Base-by-base conservation (phyloP, 2,797 vertebrate species). In the Oreortyx pictus region DNA sequence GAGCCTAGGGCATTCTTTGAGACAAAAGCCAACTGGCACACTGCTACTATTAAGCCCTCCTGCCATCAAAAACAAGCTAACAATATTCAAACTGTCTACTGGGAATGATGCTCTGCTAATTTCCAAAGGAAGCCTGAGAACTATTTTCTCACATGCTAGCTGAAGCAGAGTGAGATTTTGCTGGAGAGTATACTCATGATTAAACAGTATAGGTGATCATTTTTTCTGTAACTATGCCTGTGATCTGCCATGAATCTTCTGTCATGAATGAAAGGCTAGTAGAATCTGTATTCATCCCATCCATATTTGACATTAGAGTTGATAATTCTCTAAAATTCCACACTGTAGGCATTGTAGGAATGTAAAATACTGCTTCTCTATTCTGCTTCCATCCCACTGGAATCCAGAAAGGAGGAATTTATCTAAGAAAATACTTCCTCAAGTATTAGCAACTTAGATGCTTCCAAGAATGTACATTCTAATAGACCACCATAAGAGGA, bases 61-160 rank as follows among this genome's bases (percentile, higher is more conserved):
- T 92, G 81, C 84, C 78, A 89, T 93, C 78, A 88, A 92, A 96
- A 95, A 64, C 64, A 93, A 94, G 52, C 52, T 94, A 93, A 90
- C 74, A 84, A 71, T 57, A 64, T 84, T 90, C 81, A 86, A 71
- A 86, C 27, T 94, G 78, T 52, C 78, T 88, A 33, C 62, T 94
- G 86, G 92, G 88, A 96, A 94, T 79, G 68, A 73, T 61, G 57
- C 56, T 74, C 78, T 76, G n/a, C 9, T 94, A 44, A 90, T 94
- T 96, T 95, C 86, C 86, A 64, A 11, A 73, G 52, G 52, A 88
- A 84, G 64, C 24, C 37, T 82, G 64, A 86, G 56, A 94, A 92
- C 90, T 92, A 79, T 74, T 80, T 82, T 88, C 7, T 6, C 86
- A 44, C 65, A 71, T 29, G 25, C 67, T 90, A 64, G 56, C 67